Evolutionary conservation across 2,797 vertebrate genomes (phyloP).

Genomic region (Lophotriccus pileatus): DNA sequence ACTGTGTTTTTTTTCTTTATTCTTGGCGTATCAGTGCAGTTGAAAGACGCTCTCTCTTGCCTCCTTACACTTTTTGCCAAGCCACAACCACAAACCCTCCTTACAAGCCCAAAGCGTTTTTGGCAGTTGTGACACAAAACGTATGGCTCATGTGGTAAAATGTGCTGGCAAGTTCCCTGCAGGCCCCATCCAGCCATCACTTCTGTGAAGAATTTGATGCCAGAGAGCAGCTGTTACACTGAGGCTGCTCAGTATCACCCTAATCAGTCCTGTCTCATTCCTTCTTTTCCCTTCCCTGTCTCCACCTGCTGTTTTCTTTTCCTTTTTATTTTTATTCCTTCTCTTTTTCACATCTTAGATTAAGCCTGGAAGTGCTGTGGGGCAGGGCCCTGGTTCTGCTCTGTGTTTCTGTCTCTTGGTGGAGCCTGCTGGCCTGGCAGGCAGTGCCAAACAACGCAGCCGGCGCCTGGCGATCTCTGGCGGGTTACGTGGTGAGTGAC

Average conservation of each 20-base stretch:
- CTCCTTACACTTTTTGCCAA: conserved; percentile 39
- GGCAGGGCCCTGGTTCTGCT: background rate
- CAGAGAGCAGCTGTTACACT: conserved; percentile 48
- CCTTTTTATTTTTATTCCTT: background rate
- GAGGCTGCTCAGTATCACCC: background rate
- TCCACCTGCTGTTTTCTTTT: conserved; percentile 58
- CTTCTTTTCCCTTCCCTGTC: conserved; percentile 22
- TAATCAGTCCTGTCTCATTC: conserved; percentile 13
- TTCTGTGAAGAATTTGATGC: background rate
- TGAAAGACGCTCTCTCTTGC: conserved; percentile 37
- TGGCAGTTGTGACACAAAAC: conserved; percentile 66
- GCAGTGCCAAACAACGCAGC: background rate
- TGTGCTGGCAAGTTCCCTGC: conserved; percentile 34
- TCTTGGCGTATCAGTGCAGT: conserved; percentile 12
- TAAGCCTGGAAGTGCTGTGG: background rate
- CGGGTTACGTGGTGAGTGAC: background rate
- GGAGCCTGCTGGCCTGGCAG: background rate
- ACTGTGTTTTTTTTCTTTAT: background rate
- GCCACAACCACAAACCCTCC: conserved; percentile 53
- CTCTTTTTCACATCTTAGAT: background rate
- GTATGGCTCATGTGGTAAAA: conserved; percentile 64
- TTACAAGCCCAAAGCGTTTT: conserved; percentile 24
- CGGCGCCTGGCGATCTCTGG: background rate
- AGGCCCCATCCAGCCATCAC: conserved; percentile 21
- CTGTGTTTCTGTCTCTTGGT: background rate